phyloP scores from a whole-genome alignment of 2,797 vertebrate species.

The Malurus leucopterus region DNA sequence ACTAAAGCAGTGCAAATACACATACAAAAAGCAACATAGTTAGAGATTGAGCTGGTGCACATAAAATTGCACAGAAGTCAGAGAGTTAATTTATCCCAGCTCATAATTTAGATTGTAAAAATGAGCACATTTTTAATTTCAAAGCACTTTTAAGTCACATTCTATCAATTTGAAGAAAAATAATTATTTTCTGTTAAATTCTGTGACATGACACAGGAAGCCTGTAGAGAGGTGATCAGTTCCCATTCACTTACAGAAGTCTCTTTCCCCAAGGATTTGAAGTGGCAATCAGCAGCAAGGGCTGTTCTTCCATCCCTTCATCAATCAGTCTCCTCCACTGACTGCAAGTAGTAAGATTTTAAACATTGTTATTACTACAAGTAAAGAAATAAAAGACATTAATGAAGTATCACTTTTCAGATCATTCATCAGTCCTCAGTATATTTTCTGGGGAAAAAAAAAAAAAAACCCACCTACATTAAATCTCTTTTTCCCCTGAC shows the following conservation, averaged over 20 bases:
- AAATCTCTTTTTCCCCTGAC: not conserved
- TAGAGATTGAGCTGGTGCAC: not conserved
- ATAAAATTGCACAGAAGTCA: not conserved
- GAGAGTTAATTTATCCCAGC: not conserved
- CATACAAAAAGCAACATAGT: not conserved
- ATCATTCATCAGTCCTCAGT: not conserved
- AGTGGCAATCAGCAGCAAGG: not conserved
- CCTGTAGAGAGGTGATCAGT: not conserved
- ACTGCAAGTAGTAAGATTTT: not conserved
- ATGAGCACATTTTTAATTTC: not conserved
- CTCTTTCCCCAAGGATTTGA: not conserved
- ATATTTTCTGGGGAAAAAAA: not conserved
- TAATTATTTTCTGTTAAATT: not conserved
- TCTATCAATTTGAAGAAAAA: not conserved
- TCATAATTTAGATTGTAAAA: not conserved
- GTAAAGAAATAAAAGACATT: not conserved
- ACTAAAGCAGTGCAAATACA: not conserved
- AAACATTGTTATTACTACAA: not conserved
- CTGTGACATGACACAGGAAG: not conserved
- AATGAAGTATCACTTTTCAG: not conserved
- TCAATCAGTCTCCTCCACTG: not conserved
- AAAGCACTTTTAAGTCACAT: not conserved
- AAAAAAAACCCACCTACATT: rapidly evolving
- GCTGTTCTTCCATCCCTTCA: not conserved
- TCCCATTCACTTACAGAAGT: not conserved